Conservation (phyloP, 1,140 invertebrate species). For the Trichonephila inaurata region DNA sequence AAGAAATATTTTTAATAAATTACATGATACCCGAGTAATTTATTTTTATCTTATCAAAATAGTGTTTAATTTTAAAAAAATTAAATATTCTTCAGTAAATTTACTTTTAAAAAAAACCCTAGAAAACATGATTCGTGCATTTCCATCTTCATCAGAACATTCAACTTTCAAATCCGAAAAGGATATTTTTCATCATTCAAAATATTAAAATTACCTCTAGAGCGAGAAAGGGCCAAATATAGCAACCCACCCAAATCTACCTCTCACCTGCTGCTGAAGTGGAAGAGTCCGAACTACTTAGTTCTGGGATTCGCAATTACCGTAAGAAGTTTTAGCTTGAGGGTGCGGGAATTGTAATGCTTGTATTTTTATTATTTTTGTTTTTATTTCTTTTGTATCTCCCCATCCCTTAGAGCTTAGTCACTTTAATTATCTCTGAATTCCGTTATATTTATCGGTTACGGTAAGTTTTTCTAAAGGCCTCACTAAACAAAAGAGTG, state of each 20-base stretch:
- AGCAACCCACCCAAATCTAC: background rate
- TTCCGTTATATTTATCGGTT: constrained; percentile 45
- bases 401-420: constrained; percentile 24
- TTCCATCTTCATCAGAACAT: no score
- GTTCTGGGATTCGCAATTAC: constrained; percentile 26
- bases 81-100: no score
- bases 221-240: constrained; percentile 28
- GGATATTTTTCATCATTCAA: no score
- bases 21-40: no score
- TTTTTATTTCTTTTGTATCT: constrained; percentile 15
- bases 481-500: background rate
- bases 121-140: no score
- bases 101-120: no score
- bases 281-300: constrained; percentile 65
- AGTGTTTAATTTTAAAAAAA: no score
- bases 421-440: constrained; percentile 40
- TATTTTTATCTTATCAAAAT: no score
- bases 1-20: no score
- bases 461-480: constrained; percentile 21
- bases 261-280: constrained; percentile 48
- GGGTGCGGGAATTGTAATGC: constrained; percentile 11
- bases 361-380: background rate
- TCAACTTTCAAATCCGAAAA: no score
- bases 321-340: constrained; percentile 20
- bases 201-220: background rate